Conservation (phyloP, 2,888 invertebrate species). For the Phania funesta region DNA sequence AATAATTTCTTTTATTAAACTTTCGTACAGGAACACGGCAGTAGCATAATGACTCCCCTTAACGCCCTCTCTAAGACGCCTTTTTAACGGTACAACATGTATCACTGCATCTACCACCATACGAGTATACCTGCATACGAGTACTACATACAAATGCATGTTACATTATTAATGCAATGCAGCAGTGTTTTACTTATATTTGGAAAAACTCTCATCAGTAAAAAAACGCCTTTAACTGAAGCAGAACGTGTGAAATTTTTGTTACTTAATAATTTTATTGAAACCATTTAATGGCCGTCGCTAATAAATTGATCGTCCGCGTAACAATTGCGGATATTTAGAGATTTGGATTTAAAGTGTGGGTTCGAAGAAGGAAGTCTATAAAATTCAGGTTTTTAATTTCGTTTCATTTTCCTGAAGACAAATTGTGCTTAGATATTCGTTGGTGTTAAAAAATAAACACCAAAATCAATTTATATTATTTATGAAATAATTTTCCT, state of each 20-base stretch:
- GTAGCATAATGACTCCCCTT: slow-evolving; percentile 8
- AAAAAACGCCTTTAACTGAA: slow-evolving; percentile 35
- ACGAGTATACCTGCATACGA: too few relatives aligned
- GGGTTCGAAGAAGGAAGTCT: too few relatives aligned
- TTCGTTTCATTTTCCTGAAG: too few relatives aligned
- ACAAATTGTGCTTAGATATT: too few relatives aligned
- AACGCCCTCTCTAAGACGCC: slow-evolving; percentile 52
- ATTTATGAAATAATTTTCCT: slow-evolving; percentile 16
- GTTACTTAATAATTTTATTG: neutral
- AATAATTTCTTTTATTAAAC: slow-evolving; percentile 58
- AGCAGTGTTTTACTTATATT: neutral
- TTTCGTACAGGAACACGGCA: slow-evolving; percentile 39
- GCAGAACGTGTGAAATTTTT: slow-evolving; percentile 47
- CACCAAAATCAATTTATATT: neutral
- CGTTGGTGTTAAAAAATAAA: too few relatives aligned
- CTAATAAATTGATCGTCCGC: neutral
- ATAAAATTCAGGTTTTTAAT: too few relatives aligned
- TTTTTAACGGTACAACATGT: slow-evolving; percentile 18
- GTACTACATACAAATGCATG: neutral
- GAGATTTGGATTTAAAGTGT: too few relatives aligned
- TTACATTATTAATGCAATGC: neutral
- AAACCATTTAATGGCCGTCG: neutral
- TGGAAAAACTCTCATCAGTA: neutral
- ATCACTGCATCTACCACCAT: neutral
- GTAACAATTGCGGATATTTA: slow-evolving; percentile 42